Evolutionary conservation across 2,888 invertebrate species (phyloP), one percentile per base, ranked within the genome.

Genomic region (Ferdinandea cuprea): DNA sequence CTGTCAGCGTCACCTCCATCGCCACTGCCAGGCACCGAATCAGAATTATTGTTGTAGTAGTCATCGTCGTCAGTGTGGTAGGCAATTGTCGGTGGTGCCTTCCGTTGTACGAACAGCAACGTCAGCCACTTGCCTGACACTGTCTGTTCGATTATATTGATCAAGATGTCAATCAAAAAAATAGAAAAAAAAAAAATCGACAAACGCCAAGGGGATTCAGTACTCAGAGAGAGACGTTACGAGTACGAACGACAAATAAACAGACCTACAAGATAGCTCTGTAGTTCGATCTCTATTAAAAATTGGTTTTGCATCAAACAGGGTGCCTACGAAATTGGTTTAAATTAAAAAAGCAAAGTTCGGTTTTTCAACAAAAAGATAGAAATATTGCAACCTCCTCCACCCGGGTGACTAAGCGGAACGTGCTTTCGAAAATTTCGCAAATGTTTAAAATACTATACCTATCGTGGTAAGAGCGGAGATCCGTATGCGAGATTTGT

Each of bases 111-210:
- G 19, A 48, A 40, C 50, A 65, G 25, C 50, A 30, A 40, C 54
- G 40, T 54, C 72, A 83, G 72, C 48, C 71, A 77, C 52, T 83
- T 72, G 77, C 76, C 40, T 71, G 65, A 46, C 37, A 65, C 37
- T 21, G 28, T 59, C 30, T 73, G 30, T 50, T 71, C 69, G 76
- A 69, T 65, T 74, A 44, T 68, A 72, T 83, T 77, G 77, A 83
- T 83, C 77, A 77, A 83, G 72, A 77, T 77, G 83, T 83, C 77
- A 77, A 66, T 83, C 76, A 77, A 56, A 54, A 40, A 32, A 59
- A 56, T 28, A 2, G 6, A 42, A 50, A n/a, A n/a, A n/a, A n/a
- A n/a, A 54, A 44, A 46, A 71, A 44, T 56, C 32, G 68, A 56
- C 32, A 30, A 25, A 54, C 52, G n/a, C 52, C 7, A 5, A 8